Base-by-base conservation (phyloP, 2,888 invertebrate genomes). In the Lumbricus terrestris region DNA sequence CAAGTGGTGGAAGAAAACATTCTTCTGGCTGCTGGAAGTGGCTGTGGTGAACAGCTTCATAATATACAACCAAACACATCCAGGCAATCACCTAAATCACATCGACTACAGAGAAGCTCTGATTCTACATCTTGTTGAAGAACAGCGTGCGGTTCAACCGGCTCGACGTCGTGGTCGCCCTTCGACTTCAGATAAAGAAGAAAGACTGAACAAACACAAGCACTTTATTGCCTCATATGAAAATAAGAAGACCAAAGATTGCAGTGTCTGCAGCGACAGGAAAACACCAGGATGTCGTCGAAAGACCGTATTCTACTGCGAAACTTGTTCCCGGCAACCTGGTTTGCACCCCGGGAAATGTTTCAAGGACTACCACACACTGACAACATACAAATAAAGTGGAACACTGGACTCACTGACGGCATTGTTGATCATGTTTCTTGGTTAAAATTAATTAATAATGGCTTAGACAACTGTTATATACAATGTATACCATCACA, bases 191-290 rank as follows among this genome's bases (percentile, higher is more conserved):
- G 40, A 40, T 40, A 11, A 6, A 40, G 40, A 40, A 40, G 40
- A 40, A 15, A 6, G 40, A 40, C 40, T 40, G 8, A 40, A 40
- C 40, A 40, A 40, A 11, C 40, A 40, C 8, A 40, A 40, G 15
- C 40, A 40, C 40, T 40, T 40, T 15, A 40, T 40, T 40, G 40
- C 40, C 40, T 40, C 15, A 15, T 40, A 11, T 15, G 40, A 40
- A 6, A 40, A 40, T 83, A 83, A 83, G 83, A 83, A 83, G n/a
- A 83, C 83, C 33, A 83, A 83, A 83, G 83, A 83, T 34, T 83
- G 33, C 4, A 35, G 33, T 34, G 82, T 82, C 11, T 82, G 82
- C 16, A 82, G 82, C 16, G 16, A 83, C 34, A 34, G 83, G 15
- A 83, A 83, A 15, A 83, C 83, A 8, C 34, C n/a, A 83, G 33